Evolutionary conservation across 2,113 vertebrate species (phyloP).

Genomic region (Chrysemys picta): DNA sequence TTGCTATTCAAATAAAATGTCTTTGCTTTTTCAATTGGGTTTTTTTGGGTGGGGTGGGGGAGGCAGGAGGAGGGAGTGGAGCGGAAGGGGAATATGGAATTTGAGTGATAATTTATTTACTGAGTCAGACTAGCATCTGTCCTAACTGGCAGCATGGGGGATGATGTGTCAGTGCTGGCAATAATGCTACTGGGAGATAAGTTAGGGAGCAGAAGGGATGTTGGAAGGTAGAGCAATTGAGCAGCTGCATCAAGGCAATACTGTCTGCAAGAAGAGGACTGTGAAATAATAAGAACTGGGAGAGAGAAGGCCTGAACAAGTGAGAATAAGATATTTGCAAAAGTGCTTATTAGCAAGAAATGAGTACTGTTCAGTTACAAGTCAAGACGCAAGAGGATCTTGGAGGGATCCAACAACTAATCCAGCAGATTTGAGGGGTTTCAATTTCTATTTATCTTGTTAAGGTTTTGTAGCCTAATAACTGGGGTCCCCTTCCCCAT

Average conservation of each 20-base stretch:
- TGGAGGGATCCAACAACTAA: neutral
- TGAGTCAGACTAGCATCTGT: constrained; percentile 30
- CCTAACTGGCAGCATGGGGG: neutral
- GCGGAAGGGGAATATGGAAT: neutral
- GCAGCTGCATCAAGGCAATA: constrained; percentile 3
- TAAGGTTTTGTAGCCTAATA: neutral
- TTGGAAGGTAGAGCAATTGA: neutral
- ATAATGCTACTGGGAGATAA: constrained; percentile 1
- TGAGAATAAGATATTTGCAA: neutral
- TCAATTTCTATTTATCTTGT: neutral
- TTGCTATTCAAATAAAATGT: neutral
- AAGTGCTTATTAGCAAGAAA: neutral
- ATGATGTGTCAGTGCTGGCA: constrained; percentile 9
- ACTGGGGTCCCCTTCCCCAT: neutral
- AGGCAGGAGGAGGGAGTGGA: neutral
- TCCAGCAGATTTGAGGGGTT: neutral
- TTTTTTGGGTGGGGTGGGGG: neutral
- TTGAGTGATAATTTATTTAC: neutral
- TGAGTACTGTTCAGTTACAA: neutral
- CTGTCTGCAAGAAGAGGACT: neutral
- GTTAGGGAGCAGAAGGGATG: neutral
- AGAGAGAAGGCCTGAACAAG: neutral
- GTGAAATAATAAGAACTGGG: neutral
- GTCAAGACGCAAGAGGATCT: neutral
- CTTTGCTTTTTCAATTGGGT: constrained; percentile 14